These are phyloP conservation scores for Arbacia lixula DNA, from an alignment of 53 echinoderm and acorn worm genomes.

Conservation along the genomic window DNA sequence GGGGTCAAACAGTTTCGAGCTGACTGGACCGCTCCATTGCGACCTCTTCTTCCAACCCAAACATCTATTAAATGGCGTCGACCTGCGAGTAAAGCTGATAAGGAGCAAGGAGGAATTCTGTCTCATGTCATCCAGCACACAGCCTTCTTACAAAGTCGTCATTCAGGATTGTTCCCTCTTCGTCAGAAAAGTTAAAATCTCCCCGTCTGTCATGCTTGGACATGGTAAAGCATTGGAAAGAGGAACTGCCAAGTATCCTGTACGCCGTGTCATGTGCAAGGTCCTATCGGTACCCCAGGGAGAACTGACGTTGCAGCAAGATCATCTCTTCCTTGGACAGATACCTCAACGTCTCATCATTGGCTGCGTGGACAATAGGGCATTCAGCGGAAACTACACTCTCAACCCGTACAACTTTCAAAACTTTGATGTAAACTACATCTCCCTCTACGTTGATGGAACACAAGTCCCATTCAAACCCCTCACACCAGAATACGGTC, in stretches of 20 bases:
- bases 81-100: constrained; percentile 64
- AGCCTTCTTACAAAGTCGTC: constrained; percentile 63
- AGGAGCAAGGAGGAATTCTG: constrained; percentile 62
- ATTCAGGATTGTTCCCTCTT: constrained; percentile 71
- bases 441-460: constrained; percentile 63
- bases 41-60: constrained; percentile 74
- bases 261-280: constrained; percentile 58
- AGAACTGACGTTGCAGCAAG: constrained; percentile 62
- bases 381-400: constrained; percentile 63
- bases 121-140: constrained; percentile 66
- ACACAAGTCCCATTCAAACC: constrained; percentile 71
- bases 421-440: constrained; percentile 57
- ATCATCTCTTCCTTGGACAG: constrained; percentile 67
- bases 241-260: constrained; percentile 76
- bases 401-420: constrained; percentile 78
- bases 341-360: constrained; percentile 71
- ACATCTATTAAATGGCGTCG: constrained; percentile 65
- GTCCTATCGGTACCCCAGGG: constrained; percentile 61
- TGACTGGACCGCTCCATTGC: constrained; percentile 65
- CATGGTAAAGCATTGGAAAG: constrained; percentile 71
- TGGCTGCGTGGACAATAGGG: constrained; percentile 62
- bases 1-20: constrained; percentile 56
- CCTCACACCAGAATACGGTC: constrained; percentile 52
- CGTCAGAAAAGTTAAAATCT: constrained; percentile 75
- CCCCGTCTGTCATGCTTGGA: constrained; percentile 63